Evolutionary conservation across 2,888 invertebrate genomes (phyloP).

Genomic region (Busseola fusca): DNA sequence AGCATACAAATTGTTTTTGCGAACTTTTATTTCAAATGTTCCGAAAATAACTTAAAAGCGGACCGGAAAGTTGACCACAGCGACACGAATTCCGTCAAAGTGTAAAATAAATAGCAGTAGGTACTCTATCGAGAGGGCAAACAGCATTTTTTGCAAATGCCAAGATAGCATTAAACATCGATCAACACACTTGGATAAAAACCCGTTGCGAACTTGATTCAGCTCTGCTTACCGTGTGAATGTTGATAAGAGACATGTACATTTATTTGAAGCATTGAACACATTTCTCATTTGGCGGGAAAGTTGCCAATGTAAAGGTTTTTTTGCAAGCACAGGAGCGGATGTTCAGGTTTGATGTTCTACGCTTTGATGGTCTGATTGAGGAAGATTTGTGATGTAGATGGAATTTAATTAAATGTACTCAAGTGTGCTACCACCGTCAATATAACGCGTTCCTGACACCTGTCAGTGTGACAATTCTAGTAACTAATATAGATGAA

Average conservation of each 20-base stretch:
- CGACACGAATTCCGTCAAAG: constrained; percentile 43
- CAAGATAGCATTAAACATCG: constrained; percentile 56
- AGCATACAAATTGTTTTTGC: background rate
- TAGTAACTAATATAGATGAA: too few relatives aligned
- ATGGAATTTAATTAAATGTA: background rate
- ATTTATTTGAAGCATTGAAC: constrained; percentile 52
- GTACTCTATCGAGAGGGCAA: constrained; percentile 41
- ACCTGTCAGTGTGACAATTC: too few relatives aligned
- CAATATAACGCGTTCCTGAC: too few relatives aligned
- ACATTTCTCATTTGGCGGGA: constrained; percentile 54
- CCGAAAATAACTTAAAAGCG: constrained; percentile 14
- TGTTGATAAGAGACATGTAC: constrained; percentile 57
- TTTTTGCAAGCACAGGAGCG: background rate
- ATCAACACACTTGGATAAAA: constrained; percentile 52
- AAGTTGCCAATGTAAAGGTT: constrained; percentile 22
- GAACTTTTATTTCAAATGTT: constrained; percentile 1
- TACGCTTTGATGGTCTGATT: constrained; percentile 11
- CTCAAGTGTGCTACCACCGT: background rate
- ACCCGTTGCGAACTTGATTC: constrained; percentile 67
- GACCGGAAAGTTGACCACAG: constrained; percentile 18
- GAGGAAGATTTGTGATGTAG: background rate
- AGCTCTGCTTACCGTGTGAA: constrained; percentile 65
- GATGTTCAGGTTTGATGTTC: background rate
- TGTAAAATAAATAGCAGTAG: constrained; percentile 51
- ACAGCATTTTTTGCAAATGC: constrained; percentile 50